phyloP scores from a whole-genome alignment of 2,113 vertebrate genomes.

The Rhipidura dahli region DNA sequence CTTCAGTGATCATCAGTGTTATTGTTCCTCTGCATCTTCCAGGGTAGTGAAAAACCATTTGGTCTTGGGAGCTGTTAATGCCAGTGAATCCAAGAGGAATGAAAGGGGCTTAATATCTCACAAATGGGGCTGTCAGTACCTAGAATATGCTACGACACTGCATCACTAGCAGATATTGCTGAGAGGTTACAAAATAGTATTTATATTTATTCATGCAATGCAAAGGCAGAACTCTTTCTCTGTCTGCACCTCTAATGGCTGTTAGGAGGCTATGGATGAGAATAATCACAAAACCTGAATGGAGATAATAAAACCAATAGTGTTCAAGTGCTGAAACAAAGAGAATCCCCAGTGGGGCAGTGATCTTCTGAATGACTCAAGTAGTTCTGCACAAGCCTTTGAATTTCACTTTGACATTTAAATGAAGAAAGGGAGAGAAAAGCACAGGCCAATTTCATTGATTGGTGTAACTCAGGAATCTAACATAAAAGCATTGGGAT shows the following conservation, averaged over 20 bases:
- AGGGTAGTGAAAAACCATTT: conserved; percentile 17
- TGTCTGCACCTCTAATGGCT: conserved; percentile 49
- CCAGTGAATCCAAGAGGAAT: not conserved
- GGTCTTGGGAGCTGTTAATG: not conserved
- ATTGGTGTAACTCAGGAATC: conserved; percentile 64
- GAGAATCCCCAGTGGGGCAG: conserved; percentile 52
- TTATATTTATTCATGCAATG: conserved; percentile 44
- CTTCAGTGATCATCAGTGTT: conserved; percentile 9
- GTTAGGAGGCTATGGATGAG: conserved; percentile 23
- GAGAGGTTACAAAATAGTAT: conserved; percentile 30
- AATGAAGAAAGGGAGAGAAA: conserved; percentile 64
- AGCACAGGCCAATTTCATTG: conserved; percentile 62
- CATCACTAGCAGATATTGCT: not conserved
- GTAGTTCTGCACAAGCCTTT: conserved; percentile 64
- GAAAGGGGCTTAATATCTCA: not conserved
- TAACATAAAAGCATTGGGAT: conserved; percentile 49
- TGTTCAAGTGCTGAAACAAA: conserved; percentile 67
- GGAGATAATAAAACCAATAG: conserved; percentile 59
- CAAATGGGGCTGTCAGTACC: not conserved
- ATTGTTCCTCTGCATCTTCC: conserved; percentile 4
- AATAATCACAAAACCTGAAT: conserved; percentile 44
- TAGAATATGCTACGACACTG: not conserved
- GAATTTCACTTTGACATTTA: conserved; percentile 73
- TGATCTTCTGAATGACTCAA: conserved; percentile 65
- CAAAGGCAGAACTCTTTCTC: conserved; percentile 25